Conservation (phyloP, 2,888 invertebrate genomes). For the Neria commutata region DNA sequence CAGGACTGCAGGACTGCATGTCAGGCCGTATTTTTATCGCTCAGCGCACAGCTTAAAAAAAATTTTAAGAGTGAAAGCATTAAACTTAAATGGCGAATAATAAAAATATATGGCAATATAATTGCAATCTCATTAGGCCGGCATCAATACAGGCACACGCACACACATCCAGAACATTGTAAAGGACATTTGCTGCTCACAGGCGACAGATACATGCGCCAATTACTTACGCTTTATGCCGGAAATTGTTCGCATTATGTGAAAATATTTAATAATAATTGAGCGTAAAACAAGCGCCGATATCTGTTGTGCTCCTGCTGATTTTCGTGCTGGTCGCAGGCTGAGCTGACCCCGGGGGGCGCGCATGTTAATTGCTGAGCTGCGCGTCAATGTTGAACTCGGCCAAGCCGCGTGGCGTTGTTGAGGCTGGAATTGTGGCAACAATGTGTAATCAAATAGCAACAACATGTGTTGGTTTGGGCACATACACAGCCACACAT, state of each 20-base stretch:
- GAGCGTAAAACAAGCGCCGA: slow-evolving; percentile 58
- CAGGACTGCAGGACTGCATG: slow-evolving; percentile 22
- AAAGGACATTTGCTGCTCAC: slow-evolving; percentile 17
- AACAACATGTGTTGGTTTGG: slow-evolving; percentile 28
- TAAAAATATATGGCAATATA: slow-evolving; percentile 58
- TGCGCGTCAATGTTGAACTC: no score
- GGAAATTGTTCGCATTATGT: slow-evolving; percentile 48
- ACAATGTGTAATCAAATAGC: slow-evolving; percentile 59
- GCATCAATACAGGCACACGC: slow-evolving; percentile 28
- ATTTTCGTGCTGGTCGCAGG: no score
- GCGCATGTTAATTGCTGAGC: neutral
- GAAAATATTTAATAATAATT: slow-evolving; percentile 60
- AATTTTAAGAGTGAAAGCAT: slow-evolving; percentile 24
- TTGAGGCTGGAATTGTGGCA: slow-evolving; percentile 57
- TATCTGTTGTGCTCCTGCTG: no score
- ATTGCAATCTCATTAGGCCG: slow-evolving; percentile 58
- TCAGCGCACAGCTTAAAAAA: slow-evolving; percentile 18
- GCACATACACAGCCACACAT: neutral
- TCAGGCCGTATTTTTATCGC: slow-evolving; percentile 24
- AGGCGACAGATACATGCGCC: slow-evolving; percentile 24
- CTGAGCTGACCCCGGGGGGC: no score
- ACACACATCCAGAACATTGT: slow-evolving; percentile 31
- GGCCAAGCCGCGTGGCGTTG: slow-evolving; percentile 27
- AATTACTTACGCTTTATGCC: slow-evolving; percentile 26
- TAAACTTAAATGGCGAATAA: slow-evolving; percentile 54